Percentiles rank a stretch among this genome's conserved stretches.
Evolutionary conservation across 2,113 vertebrate species (phyloP).

Genomic region (Pollimyrus isidori): DNA sequence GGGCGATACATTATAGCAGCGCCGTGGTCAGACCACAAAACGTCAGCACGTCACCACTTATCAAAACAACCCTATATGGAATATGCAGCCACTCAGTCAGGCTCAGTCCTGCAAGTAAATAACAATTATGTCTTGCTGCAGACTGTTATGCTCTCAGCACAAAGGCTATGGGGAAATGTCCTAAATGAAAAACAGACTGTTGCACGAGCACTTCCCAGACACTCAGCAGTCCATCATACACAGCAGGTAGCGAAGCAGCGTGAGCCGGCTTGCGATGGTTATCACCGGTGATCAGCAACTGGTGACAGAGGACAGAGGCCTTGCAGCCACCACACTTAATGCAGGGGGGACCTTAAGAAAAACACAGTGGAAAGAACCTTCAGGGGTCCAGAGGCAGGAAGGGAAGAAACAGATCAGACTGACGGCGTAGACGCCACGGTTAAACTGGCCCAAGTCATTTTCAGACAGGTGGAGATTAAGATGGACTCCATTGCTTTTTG

Average conservation of each 20-base stretch:
- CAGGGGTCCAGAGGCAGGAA: not conserved
- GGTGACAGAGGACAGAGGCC: not conserved
- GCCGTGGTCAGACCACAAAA: not conserved
- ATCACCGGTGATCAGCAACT: not conserved
- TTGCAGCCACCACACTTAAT: not conserved
- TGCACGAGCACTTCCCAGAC: not conserved
- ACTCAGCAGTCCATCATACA: not conserved
- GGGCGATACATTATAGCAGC: not conserved
- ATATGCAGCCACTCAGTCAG: not conserved
- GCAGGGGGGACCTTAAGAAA: not conserved
- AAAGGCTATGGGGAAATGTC: not conserved
- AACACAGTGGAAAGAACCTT: not conserved
- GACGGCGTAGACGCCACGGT: accelerated
- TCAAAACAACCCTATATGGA: not conserved
- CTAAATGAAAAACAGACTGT: not conserved
- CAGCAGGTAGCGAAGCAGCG: not conserved
- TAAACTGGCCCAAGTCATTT: not conserved
- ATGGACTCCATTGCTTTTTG: not conserved
- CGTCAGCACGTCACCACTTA: not conserved
- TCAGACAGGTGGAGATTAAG: not conserved
- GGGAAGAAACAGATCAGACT: not conserved
- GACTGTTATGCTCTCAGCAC: not conserved
- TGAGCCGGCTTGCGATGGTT: not conserved
- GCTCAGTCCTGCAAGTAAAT: not conserved
- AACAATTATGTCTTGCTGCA: not conserved